A percentile compares a stretch with the other conserved stretches of the same genome.
phyloP scores from a whole-genome alignment of 2,888 invertebrate species.

The Folsomia manolachei region DNA sequence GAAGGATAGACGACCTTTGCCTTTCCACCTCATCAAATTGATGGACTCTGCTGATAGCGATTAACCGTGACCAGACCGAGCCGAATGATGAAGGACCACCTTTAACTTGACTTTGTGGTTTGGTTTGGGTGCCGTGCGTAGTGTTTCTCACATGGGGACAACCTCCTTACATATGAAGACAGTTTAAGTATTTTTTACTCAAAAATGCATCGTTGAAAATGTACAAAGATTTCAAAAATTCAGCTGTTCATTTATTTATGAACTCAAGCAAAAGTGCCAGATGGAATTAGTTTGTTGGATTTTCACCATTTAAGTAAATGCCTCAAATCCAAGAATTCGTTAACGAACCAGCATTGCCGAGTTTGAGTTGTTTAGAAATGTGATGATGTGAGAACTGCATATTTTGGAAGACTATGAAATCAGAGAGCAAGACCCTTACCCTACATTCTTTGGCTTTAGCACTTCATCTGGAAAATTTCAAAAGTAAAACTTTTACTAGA shows the following conservation, averaged over 20 bases:
- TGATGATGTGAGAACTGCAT: background rate
- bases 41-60: constrained; percentile 1
- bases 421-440: background rate
- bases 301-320: background rate
- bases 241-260: background rate
- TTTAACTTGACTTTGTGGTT: background rate
- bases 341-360: background rate
- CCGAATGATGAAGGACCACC: background rate
- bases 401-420: background rate
- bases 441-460: background rate
- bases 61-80: background rate
- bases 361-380: background rate
- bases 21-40: constrained; percentile 13
- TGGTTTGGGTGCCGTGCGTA: background rate
- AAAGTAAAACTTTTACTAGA: too few relatives aligned
- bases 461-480: background rate
- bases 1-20: background rate
- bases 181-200: too few relatives aligned
- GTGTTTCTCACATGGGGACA: too few relatives aligned
- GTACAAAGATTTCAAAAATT: background rate
- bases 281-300: background rate
- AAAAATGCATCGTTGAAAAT: too few relatives aligned
- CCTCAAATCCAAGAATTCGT: background rate
- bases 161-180: too few relatives aligned
- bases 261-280: background rate